Percentiles rank a stretch among this genome's conserved stretches.
Evolutionary conservation across 2,113 vertebrate genomes (phyloP).

Genomic region (Coracopsis vasa): DNA sequence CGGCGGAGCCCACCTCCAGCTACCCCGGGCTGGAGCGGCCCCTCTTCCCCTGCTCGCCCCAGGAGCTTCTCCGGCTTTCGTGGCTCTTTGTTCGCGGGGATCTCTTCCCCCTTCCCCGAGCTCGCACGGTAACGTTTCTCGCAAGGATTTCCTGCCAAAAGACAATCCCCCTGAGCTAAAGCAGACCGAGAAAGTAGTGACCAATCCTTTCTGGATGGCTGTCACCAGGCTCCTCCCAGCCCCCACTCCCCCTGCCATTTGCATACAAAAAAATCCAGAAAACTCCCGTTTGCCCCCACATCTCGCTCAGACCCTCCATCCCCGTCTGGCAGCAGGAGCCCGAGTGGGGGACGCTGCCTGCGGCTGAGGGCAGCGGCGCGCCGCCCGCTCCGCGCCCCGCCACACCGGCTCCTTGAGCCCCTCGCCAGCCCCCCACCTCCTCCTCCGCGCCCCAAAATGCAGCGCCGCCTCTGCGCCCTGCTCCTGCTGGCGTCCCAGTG

Average conservation of each 20-base stretch:
- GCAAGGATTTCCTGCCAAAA: conserved; percentile 52
- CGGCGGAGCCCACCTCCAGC: not conserved
- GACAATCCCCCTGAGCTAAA: conserved; percentile 59
- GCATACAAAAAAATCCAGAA: conserved; percentile 75
- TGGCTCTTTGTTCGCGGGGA: conserved; percentile 9
- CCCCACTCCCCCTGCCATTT: conserved; percentile 68
- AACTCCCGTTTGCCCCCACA: conserved; percentile 58
- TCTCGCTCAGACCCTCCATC: conserved; percentile 52
- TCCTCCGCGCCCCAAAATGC: conserved; percentile 61
- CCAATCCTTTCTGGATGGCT: conserved; percentile 72
- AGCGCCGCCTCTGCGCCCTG: conserved; percentile 50
- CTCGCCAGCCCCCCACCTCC: not conserved
- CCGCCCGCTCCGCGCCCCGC: not conserved
- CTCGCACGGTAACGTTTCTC: conserved; percentile 16
- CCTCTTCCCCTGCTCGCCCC: not conserved
- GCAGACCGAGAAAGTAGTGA: conserved; percentile 54
- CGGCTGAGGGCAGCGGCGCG: not conserved
- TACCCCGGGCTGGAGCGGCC: not conserved
- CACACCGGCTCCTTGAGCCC: not conserved
- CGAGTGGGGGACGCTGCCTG: conserved; percentile 4
- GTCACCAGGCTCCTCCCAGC: conserved; percentile 75
- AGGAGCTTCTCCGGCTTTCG: not conserved
- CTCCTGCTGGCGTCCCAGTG: conserved; percentile 74
- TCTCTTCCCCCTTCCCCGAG: not conserved
- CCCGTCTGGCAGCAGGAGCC: conserved; percentile 29